These are phyloP conservation scores for Tillus elongatus DNA, from an alignment of 2,888 invertebrate genomes.

Conservation along the genomic window DNA sequence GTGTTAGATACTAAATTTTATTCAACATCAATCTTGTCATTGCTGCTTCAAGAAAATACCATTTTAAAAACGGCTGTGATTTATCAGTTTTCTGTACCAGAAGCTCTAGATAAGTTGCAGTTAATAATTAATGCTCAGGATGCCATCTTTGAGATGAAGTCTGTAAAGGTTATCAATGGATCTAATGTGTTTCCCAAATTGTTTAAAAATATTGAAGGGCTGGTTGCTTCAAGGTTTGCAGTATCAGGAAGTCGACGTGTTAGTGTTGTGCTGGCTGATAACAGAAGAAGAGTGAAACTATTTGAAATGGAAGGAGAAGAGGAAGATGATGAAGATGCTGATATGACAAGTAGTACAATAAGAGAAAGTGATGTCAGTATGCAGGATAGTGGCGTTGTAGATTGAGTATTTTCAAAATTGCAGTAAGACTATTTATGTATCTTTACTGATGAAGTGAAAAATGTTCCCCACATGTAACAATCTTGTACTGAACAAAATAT, in stretches of 20 bases:
- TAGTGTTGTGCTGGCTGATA: constrained; percentile 74
- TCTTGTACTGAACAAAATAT: too few relatives aligned
- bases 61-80: constrained; percentile 29
- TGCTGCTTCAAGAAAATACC: constrained; percentile 53
- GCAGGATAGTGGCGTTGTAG: constrained; percentile 17
- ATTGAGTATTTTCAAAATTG: constrained; percentile 8
- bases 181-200: constrained; percentile 47
- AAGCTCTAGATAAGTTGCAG: constrained; percentile 33
- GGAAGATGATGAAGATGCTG: constrained; percentile 73
- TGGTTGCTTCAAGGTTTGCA: constrained; percentile 60
- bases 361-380: constrained; percentile 28
- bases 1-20: constrained; percentile 71
- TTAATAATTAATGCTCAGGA: constrained; percentile 21
- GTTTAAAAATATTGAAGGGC: constrained; percentile 56
- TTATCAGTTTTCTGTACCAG: constrained; percentile 27
- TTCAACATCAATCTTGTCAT: constrained; percentile 60
- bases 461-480: too few relatives aligned
- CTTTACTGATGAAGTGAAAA: too few relatives aligned
- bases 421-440: too few relatives aligned
- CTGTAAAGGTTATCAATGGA: constrained; percentile 45
- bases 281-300: constrained; percentile 67
- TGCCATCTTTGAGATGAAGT: constrained; percentile 30
- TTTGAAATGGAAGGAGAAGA: constrained; percentile 92
- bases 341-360: constrained; percentile 34
- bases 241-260: constrained; percentile 81